Evolutionary conservation across 2,888 invertebrate genomes (phyloP), one percentile per base, ranked within the genome.

Genomic region (Cheilosia soror): DNA sequence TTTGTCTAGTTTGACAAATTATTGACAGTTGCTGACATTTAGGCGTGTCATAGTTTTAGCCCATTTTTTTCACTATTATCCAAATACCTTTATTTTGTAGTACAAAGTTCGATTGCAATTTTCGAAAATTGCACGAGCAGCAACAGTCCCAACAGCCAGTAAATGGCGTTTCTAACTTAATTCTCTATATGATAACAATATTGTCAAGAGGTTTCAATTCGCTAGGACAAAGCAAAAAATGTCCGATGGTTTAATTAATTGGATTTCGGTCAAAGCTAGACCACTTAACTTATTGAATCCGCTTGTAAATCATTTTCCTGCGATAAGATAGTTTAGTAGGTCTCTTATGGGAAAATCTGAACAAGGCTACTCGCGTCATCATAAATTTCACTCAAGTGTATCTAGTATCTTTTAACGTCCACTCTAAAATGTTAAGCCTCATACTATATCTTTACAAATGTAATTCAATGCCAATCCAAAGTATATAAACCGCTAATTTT

Each of bases 261-360:
- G 81, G 76, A 73, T 79, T 83, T 68, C 49, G 60, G 60, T 60
- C 66, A 66, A 76, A 58, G 44, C 40, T 33, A 63, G 29, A 53
- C 20, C 42, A 63, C 33, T 68, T n/a, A n/a, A n/a, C n/a, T 71
- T 33, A 42, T 65, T 44, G 42, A 29, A 51, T 29, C 25, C 25
- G 65, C 47, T 63, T 57, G 53, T 73, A 77, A 79, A 79, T 75
- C 63, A 80, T 75, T 44, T 27, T 9, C 15, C 33, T 11, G 40
- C 33, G 84, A 84, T 84, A 80, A 84, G 84, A 84, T 75, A 40
- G 40, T 55, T 51, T 29, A 25, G 58, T 47, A 15, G 60, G 57
- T 58, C 57, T 57, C 9, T 53, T 68, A 11, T 37, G 37, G 47
- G 13, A n/a, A 71, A 80, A 80, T 80, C 76, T 84, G 40, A 65